Conservation (phyloP, 2,113 vertebrate genomes). For the Rhynchomys soricoides region DNA sequence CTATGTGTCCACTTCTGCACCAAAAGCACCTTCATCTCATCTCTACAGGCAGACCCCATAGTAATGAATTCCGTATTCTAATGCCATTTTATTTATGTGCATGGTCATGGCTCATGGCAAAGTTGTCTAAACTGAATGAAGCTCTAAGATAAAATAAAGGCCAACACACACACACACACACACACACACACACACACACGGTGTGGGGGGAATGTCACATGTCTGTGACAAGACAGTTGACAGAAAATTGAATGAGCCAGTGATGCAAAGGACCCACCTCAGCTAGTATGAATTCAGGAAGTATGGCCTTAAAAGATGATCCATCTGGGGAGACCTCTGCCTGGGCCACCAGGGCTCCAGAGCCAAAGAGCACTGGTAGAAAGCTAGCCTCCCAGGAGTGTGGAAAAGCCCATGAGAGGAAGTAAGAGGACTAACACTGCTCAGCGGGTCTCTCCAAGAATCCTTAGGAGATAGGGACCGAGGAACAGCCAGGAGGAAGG, state of each 20-base stretch:
- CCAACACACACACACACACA: not conserved
- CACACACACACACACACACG: too few relatives aligned
- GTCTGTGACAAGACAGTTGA: not conserved
- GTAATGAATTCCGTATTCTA: not conserved
- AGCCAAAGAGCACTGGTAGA: too few relatives aligned
- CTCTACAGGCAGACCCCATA: not conserved
- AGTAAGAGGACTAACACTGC: too few relatives aligned
- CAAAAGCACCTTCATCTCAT: not conserved
- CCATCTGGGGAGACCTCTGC: too few relatives aligned
- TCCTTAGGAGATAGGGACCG: too few relatives aligned
- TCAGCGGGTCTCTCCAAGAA: too few relatives aligned
- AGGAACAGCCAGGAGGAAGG: too few relatives aligned
- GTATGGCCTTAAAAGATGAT: not conserved
- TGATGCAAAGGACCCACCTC: not conserved
- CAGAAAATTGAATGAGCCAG: not conserved
- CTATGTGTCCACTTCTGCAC: not conserved
- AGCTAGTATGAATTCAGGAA: too few relatives aligned
- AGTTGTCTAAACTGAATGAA: not conserved
- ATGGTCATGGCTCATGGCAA: not conserved
- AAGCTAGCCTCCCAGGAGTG: too few relatives aligned
- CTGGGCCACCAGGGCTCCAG: too few relatives aligned
- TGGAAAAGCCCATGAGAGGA: too few relatives aligned
- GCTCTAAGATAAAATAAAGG: not conserved
- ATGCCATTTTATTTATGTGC: not conserved
- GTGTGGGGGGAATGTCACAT: too few relatives aligned